A percentile compares a stretch with the other conserved stretches of the same genome.
phyloP scores from a whole-genome alignment of 2,113 vertebrate species.

The Hiodon tergisus region DNA sequence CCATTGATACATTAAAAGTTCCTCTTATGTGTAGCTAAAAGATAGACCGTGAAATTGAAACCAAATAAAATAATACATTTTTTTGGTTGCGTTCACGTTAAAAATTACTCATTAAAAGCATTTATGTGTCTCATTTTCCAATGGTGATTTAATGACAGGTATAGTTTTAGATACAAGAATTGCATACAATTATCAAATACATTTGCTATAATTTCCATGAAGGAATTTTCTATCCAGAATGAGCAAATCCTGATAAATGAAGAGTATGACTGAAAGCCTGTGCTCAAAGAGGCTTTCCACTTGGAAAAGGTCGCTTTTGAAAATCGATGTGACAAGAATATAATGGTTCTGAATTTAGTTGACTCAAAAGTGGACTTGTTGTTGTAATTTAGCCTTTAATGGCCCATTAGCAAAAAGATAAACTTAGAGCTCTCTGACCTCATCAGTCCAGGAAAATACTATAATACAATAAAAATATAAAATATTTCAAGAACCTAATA shows the following conservation, averaged over 20 bases:
- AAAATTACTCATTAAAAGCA: neutral
- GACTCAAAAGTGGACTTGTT: constrained; percentile 5
- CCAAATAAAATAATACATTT: neutral
- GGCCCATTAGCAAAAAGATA: constrained; percentile 14
- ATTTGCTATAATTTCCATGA: neutral
- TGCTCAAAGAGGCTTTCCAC: constrained; percentile 2
- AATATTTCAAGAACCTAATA: too few species aligned
- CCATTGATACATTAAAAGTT: neutral
- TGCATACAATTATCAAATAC: neutral
- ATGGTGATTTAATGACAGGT: too few species aligned
- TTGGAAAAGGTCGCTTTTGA: neutral
- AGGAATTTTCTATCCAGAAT: neutral
- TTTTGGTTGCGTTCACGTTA: neutral
- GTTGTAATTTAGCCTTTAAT: constrained; percentile 5
- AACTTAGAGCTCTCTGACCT: neutral
- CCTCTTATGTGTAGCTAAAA: neutral
- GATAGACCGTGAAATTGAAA: constrained; percentile 8
- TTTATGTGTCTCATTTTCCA: neutral
- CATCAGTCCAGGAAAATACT: constrained; percentile 1
- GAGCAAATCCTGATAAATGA: neutral
- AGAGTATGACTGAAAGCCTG: neutral
- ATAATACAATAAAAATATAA: too few species aligned
- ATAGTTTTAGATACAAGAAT: too few species aligned
- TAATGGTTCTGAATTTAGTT: constrained; percentile 4
- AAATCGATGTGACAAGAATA: constrained; percentile 1